A percentile compares a stretch with the other conserved stretches of the same genome.
phyloP scores from a whole-genome alignment of 2,797 vertebrate species.

The Malacoctenus gilli region DNA sequence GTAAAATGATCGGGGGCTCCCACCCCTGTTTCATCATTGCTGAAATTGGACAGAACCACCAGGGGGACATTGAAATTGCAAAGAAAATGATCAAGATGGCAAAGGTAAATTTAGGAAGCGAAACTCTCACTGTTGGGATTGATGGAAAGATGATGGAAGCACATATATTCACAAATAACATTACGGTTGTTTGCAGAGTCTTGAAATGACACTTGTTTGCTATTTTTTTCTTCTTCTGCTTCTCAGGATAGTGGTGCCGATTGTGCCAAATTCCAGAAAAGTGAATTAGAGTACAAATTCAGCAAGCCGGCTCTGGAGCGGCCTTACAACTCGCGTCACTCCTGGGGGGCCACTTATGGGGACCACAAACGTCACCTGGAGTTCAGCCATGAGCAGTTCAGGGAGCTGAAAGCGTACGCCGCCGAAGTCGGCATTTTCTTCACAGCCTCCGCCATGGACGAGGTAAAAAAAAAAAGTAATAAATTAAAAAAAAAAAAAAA shows the following conservation, averaged over 20 bases:
- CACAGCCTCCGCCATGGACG: neutral
- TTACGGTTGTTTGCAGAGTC: too few species aligned
- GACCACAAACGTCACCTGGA: slow-evolving; percentile 84
- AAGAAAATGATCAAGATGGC: slow-evolving; percentile 85
- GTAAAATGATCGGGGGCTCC: slow-evolving; percentile 75
- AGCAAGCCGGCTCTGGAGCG: slow-evolving; percentile 2
- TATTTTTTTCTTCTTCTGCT: neutral
- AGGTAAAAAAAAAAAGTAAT: neutral
- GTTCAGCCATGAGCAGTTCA: slow-evolving; percentile 74
- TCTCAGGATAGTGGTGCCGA: neutral
- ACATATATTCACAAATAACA: too few species aligned
- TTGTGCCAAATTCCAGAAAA: slow-evolving; percentile 90
- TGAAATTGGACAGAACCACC: slow-evolving; percentile 89
- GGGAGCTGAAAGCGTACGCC: neutral
- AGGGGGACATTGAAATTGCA: slow-evolving; percentile 84
- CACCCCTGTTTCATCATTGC: slow-evolving; percentile 88
- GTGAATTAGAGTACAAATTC: slow-evolving; percentile 81
- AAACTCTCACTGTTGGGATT: too few species aligned
- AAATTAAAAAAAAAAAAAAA: too few species aligned
- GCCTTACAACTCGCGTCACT: neutral
- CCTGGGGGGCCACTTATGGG: neutral
- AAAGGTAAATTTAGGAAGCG: neutral
- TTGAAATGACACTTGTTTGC: too few species aligned
- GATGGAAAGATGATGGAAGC: too few species aligned
- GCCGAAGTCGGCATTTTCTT: neutral